A percentile compares a stretch with the other conserved stretches of the same genome.
Conservation (phyloP, 2,888 invertebrate genomes). For the Dryomyza anilis region DNA sequence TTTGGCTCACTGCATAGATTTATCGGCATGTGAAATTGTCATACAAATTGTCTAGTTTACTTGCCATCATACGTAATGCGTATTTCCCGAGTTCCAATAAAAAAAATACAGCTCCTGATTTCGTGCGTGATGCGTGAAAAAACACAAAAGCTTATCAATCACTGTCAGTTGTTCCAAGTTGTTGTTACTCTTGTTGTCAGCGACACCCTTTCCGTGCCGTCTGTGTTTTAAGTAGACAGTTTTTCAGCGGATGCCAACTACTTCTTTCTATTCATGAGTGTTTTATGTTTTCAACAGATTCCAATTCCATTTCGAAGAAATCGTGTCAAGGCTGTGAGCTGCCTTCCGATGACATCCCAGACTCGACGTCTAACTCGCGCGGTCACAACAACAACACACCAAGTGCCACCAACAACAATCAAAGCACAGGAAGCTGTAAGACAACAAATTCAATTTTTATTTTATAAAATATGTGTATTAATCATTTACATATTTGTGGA, state of each 20-base stretch:
- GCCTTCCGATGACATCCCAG: slow-evolving; percentile 75
- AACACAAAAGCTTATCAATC: slow-evolving; percentile 53
- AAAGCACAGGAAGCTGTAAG: slow-evolving; percentile 62
- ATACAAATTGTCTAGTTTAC: not conserved
- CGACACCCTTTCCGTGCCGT: slow-evolving; percentile 34
- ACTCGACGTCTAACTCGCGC: slow-evolving; percentile 68
- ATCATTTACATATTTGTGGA: not conserved
- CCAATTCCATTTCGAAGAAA: slow-evolving; percentile 67
- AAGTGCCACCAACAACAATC: slow-evolving; percentile 77
- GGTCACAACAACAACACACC: slow-evolving; percentile 83
- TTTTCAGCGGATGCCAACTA: too few species aligned
- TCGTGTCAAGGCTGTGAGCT: slow-evolving; percentile 80
- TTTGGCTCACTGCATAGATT: not conserved
- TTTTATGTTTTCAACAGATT: too few species aligned
- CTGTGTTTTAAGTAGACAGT: too few species aligned
- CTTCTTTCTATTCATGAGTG: too few species aligned
- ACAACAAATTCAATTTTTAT: too few species aligned
- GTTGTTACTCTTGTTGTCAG: too few species aligned
- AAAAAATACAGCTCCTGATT: too few species aligned
- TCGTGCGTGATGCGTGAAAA: too few species aligned
- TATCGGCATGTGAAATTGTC: not conserved
- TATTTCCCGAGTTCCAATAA: not conserved
- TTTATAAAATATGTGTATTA: not conserved
- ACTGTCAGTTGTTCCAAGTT: slow-evolving; percentile 40
- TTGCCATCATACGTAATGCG: not conserved